phyloP scores from a whole-genome alignment of 2,888 invertebrate genomes.

The Diploptera punctata region DNA sequence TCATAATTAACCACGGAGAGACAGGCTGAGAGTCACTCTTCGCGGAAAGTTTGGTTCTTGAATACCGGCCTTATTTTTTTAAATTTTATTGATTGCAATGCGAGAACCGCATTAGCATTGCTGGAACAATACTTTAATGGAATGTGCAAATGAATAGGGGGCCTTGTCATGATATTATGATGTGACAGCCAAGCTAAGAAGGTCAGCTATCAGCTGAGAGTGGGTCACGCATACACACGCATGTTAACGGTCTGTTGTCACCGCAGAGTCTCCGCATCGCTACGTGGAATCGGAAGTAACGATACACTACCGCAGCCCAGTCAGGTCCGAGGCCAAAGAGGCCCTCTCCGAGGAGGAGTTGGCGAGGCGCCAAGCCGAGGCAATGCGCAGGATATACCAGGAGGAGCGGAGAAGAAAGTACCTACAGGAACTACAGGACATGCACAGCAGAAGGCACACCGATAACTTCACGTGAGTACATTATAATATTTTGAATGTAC shows the following conservation, averaged over 20 bases:
- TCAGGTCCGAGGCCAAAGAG: slow-evolving; percentile 86
- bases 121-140: too few relatives aligned
- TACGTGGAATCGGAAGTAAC: slow-evolving; percentile 94
- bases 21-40: too few relatives aligned
- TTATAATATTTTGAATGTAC: too few relatives aligned
- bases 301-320: slow-evolving; percentile 90
- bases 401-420: slow-evolving; percentile 91
- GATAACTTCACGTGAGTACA: slow-evolving; percentile 86
- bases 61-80: too few relatives aligned
- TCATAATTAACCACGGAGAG: too few relatives aligned
- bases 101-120: too few relatives aligned
- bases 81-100: too few relatives aligned
- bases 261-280: slow-evolving; percentile 81
- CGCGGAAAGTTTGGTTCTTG: too few relatives aligned
- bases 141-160: too few relatives aligned
- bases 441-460: slow-evolving; percentile 91
- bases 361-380: slow-evolving; percentile 85
- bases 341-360: slow-evolving; percentile 83
- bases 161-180: too few relatives aligned
- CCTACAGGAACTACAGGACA: slow-evolving; percentile 91
- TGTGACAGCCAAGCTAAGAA: too few relatives aligned
- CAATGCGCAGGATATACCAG: slow-evolving; percentile 88
- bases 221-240: background rate
- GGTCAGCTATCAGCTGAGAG: too few relatives aligned
- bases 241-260: background rate